Percentiles rank a stretch among this genome's conserved stretches.
Evolutionary conservation across 2,888 invertebrate genomes (phyloP).

Genomic region (Pyrrhia umbra): DNA sequence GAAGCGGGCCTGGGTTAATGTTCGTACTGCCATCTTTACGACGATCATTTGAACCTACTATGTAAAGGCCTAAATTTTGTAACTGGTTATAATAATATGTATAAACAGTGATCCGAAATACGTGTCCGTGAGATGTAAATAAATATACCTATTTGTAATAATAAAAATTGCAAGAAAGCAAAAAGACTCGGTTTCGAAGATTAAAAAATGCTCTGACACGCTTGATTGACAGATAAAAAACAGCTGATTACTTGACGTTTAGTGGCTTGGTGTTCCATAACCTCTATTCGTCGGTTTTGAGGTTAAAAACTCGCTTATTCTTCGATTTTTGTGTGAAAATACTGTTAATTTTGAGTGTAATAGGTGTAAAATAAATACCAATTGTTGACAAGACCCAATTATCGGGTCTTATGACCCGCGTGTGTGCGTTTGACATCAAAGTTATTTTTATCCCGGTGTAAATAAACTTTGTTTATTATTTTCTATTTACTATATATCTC

Average conservation of each 20-base stretch:
- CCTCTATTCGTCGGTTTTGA: slow-evolving; percentile 64
- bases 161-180: too few relatives aligned
- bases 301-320: slow-evolving; percentile 54
- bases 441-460: slow-evolving; percentile 52
- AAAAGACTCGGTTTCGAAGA: slow-evolving; percentile 10
- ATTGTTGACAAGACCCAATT: not conserved
- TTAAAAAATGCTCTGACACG: not conserved
- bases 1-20: too few relatives aligned
- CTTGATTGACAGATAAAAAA: slow-evolving; percentile 17
- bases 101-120: too few relatives aligned
- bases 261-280: slow-evolving; percentile 52
- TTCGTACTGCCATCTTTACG: too few relatives aligned
- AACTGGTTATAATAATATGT: too few relatives aligned
- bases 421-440: slow-evolving; percentile 36
- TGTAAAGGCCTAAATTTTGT: too few relatives aligned
- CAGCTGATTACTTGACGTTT: slow-evolving; percentile 57
- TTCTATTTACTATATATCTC: slow-evolving; percentile 23
- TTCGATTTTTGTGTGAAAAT: slow-evolving; percentile 40
- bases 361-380: not conserved
- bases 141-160: too few relatives aligned
- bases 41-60: too few relatives aligned
- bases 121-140: too few relatives aligned
- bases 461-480: slow-evolving; percentile 53
- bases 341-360: slow-evolving; percentile 6
- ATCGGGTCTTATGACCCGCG: slow-evolving; percentile 41